These are phyloP conservation scores for Labeo rohita DNA, from an alignment of 2,113 vertebrate genomes.

Conservation along the genomic window DNA sequence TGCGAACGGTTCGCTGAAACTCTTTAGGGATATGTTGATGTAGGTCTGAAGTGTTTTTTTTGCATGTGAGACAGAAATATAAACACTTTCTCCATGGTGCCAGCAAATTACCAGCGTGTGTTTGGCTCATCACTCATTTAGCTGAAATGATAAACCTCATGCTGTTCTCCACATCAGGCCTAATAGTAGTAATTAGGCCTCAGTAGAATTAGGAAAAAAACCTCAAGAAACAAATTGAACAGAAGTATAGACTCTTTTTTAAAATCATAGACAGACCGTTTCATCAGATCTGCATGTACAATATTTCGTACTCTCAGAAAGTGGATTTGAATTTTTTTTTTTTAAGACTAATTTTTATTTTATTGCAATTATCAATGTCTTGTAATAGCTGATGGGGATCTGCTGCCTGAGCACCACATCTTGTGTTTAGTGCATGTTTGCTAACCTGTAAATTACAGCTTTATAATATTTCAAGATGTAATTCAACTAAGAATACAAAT, in stretches of 20 bases:
- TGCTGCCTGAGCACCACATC: not conserved
- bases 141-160: slow-evolving; percentile 16
- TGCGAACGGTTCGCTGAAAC: not conserved
- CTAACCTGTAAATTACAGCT: not conserved
- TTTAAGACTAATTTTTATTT: no score
- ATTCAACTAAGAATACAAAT: not conserved
- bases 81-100: not conserved
- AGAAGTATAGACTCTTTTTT: not conserved
- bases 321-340: not conserved
- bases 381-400: not conserved
- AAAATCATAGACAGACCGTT: not conserved
- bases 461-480: not conserved
- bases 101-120: not conserved
- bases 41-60: not conserved
- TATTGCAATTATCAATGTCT: not conserved
- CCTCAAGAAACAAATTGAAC: not conserved
- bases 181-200: slow-evolving; percentile 31
- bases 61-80: not conserved
- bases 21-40: not conserved
- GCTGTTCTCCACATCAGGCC: slow-evolving; percentile 22
- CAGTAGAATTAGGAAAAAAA: slow-evolving; percentile 5
- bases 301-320: not conserved
- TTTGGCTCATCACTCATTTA: slow-evolving; percentile 9
- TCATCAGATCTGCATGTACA: not conserved
- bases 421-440: not conserved